Base-by-base conservation (phyloP, 2,113 vertebrate species). In the Salvelinus namaycush region DNA sequence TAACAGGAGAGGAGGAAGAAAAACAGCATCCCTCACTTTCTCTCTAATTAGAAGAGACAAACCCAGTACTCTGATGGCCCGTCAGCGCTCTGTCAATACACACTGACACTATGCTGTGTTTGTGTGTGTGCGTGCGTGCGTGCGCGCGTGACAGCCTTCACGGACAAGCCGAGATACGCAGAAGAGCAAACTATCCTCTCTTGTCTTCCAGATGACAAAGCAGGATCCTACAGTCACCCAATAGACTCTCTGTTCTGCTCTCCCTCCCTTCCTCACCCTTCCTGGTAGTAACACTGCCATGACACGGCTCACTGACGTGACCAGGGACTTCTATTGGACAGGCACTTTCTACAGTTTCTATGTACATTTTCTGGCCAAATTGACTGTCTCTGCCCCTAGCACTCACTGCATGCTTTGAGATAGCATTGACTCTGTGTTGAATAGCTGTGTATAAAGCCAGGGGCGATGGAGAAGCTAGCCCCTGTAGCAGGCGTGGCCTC, bases 11-110 rank as follows among this genome's bases (percentile, higher is more conserved):
- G 31, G 80, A 87, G 71, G 51, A 16, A 73, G 39, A 26, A 78
- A 85, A 82, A 80, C 83, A 83, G 80, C 73, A 76, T 27, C 76
- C 75, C 84, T 82, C 80, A 70, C 49, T 79, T 87, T 85, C 84
- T 73, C 76, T 86, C 86, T 92, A 90, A 91, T 92, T 90, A 90
- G 85, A 88, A 91, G 87, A 86, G 89, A 92, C 91, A 89, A 90
- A 91, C 81, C 86, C 80, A 85, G 84, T 79, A 83, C 84, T 81
- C 74, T 60, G 88, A 88, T 90, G 83, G 89, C 86, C 86, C 80
- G 85, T 86, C 87, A 84, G 86, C 83, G 77, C 79, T 39, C 75
- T 83, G 85, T 83, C 82, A 68, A 87, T 86, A 84, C 79, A 72
- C 83, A 54, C 75, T 81, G 83, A 85, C 29, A 44, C 5, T 20